phyloP scores from a whole-genome alignment of 2,888 invertebrate genomes.

The Sesia apiformis region DNA sequence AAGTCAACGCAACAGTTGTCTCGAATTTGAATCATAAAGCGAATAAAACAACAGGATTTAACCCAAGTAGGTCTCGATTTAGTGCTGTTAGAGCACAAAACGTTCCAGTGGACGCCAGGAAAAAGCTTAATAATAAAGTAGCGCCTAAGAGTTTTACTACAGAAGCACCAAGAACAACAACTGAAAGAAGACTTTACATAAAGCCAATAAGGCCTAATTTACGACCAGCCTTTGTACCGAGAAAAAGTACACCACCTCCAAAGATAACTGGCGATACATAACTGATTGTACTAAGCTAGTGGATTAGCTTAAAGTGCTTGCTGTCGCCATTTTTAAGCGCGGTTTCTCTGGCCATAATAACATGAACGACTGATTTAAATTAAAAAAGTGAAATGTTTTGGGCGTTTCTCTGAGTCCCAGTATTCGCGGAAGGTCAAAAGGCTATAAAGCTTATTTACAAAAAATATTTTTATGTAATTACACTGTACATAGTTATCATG shows the following conservation, averaged over 20 bases:
- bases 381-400: background rate
- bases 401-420: conserved; percentile 25
- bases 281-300: background rate
- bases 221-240: conserved; percentile 54
- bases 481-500: conserved; percentile 15
- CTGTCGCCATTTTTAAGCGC: conserved; percentile 22
- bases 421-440: conserved; percentile 6
- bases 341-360: conserved; percentile 45
- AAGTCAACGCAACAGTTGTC: conserved; percentile 34
- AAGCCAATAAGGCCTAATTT: conserved; percentile 54
- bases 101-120: conserved; percentile 56
- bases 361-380: conserved; percentile 13
- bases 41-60: conserved; percentile 50
- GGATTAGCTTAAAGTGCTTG: background rate
- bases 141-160: conserved; percentile 42
- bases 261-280: conserved; percentile 24
- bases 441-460: background rate
- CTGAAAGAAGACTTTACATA: conserved; percentile 49
- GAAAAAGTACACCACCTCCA: conserved; percentile 39
- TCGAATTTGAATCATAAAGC: conserved; percentile 36
- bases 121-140: conserved; percentile 27
- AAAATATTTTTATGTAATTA: background rate
- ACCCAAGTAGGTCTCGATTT: conserved; percentile 47
- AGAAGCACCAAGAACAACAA: conserved; percentile 48
- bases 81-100: conserved; percentile 51